Percentiles rank a stretch among this genome's conserved stretches.
Conservation (phyloP, 2,113 vertebrate species). For the Neolamprologus fasciatus region DNA sequence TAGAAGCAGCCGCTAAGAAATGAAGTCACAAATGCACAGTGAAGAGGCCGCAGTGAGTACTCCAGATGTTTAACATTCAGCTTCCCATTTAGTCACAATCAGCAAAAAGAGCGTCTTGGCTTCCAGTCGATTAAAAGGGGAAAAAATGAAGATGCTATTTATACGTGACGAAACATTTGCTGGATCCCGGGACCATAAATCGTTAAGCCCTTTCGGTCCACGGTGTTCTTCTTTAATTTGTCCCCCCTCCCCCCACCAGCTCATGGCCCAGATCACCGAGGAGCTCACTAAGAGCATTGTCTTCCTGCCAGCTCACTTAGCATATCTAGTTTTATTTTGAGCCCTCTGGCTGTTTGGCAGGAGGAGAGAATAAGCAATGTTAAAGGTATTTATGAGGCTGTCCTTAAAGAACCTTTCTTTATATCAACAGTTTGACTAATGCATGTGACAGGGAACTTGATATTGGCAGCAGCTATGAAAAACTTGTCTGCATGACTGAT, state of each 20-base stretch:
- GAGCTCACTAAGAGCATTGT: constrained; percentile 62
- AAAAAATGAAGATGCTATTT: constrained; percentile 9
- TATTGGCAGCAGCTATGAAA: constrained; percentile 41
- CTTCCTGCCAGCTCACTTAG: constrained; percentile 60
- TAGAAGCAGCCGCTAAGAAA: neutral
- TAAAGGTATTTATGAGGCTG: constrained; percentile 61
- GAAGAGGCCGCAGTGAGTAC: neutral
- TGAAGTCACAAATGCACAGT: neutral
- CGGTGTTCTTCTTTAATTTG: constrained; percentile 19
- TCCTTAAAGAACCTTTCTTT: constrained; percentile 63
- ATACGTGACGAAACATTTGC: constrained; percentile 41
- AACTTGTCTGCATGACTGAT: constrained; percentile 53
- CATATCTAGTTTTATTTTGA: constrained; percentile 52
- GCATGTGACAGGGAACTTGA: constrained; percentile 41
- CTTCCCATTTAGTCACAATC: constrained; percentile 23
- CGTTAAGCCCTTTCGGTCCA: constrained; percentile 19
- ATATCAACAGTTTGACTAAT: constrained; percentile 54
- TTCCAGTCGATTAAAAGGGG: neutral
- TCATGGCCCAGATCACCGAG: constrained; percentile 42
- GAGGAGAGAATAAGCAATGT: constrained; percentile 23
- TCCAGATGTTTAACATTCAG: neutral
- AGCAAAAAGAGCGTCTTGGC: constrained; percentile 21
- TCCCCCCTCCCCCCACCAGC: neutral
- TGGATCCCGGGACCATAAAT: constrained; percentile 41
- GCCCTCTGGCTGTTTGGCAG: constrained; percentile 53